Evolutionary conservation across 1,140 invertebrate species (phyloP), one percentile per base, ranked within the genome.

Genomic region (Cyrtorhinus lividipennis): DNA sequence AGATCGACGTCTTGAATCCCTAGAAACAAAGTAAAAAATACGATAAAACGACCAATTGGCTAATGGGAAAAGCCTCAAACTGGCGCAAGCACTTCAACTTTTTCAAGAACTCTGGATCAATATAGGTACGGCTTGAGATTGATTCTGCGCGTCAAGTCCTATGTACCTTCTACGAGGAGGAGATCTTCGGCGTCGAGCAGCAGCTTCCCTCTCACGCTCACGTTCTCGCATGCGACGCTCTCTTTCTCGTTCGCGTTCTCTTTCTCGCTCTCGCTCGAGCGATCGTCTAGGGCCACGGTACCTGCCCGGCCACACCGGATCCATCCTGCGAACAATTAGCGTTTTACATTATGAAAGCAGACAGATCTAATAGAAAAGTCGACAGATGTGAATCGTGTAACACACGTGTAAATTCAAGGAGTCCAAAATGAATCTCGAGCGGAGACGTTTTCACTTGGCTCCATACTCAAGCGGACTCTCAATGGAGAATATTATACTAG

Each of bases 241-340:
- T 59, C 65, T 59, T 18, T 70, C 67, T 13, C 68, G 60, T 45
- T 72, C 69, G 20, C 68, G 56, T 24, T 68, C 69, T 23, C 68
- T 38, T 30, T 61, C 62, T 30, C 68, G 56, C 25, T 69, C 68
- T 45, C 70, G 22, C 22, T 72, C 71, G 26, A 67, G 45, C 2
- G 65, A 66, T 10, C 67, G 24, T 8, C 68, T 38, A 20, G 48
- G 53, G 26, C 66, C 65, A 46, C 75, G 70, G 5, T 77, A 73
- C n/a, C 74, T 26, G 26, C 48, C 20, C 3, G 64, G 68, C 79
- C 76, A 24, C 78, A 69, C 0, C 75, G 67, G 18, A 76, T 75
- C 2, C 74, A 67, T 56, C 75, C 74, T 60, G 73, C 70, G 25
- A 73, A 8, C 30, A 15, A 38, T 38, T 38, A 38, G 24, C 20